phyloP scores from a whole-genome alignment of 2,113 vertebrate species.

The Pseudorasbora parva region DNA sequence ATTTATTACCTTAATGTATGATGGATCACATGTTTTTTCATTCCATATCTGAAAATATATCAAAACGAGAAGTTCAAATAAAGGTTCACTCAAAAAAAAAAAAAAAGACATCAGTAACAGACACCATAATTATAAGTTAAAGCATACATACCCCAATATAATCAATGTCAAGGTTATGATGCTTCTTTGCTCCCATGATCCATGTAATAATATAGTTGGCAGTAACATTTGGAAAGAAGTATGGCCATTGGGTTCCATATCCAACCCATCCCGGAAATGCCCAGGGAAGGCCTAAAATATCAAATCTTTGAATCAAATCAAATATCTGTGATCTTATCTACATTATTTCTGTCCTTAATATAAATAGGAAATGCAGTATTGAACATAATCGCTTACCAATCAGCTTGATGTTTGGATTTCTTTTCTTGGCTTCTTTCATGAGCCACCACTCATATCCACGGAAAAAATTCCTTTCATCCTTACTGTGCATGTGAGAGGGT shows the following conservation, averaged over 20 bases:
- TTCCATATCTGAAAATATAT: conserved; percentile 91
- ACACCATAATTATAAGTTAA: not conserved
- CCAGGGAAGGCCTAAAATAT: conserved; percentile 87
- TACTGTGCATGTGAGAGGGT: conserved; percentile 94
- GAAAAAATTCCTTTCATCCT: conserved; percentile 91
- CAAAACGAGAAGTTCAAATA: not conserved
- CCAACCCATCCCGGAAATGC: conserved; percentile 95
- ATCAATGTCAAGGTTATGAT: conserved; percentile 92
- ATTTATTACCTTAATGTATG: conserved; percentile 90
- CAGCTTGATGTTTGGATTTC: conserved; percentile 90
- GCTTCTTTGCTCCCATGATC: conserved; percentile 90
- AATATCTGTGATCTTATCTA: not conserved
- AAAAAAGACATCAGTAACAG: not conserved
- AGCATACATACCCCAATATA: conserved; percentile 88
- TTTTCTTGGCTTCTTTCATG: conserved; percentile 97
- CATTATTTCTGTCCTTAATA: not conserved
- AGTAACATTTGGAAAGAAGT: conserved; percentile 86
- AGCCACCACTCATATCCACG: conserved; percentile 98
- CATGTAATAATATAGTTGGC: conserved; percentile 88
- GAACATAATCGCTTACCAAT: conserved; percentile 77
- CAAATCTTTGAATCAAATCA: not conserved
- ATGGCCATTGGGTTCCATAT: conserved; percentile 87
- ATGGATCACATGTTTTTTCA: conserved; percentile 82
- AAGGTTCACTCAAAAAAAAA: not conserved
- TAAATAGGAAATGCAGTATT: not conserved